phyloP scores from a whole-genome alignment of 2,113 vertebrate species.

The Setophaga coronata region DNA sequence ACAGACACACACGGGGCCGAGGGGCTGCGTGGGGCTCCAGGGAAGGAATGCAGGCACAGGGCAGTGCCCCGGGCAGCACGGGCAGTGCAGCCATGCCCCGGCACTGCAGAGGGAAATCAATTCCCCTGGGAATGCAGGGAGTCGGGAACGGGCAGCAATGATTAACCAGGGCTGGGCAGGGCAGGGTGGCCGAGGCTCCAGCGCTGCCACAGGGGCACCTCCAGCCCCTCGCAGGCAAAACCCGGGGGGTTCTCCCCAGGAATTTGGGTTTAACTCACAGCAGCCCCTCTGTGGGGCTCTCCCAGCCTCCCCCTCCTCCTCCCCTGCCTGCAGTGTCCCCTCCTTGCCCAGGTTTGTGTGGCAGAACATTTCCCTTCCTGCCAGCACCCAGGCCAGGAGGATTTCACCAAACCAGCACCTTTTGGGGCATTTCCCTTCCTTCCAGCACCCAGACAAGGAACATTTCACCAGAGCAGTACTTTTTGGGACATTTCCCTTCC shows the following conservation, averaged over 20 bases:
- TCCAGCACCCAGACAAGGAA: not conserved
- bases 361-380: not conserved
- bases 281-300: not conserved
- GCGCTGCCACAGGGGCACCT: not conserved
- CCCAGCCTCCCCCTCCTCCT: not conserved
- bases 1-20: not conserved
- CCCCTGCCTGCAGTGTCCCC: not conserved
- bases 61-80: not conserved
- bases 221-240: not conserved
- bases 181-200: not conserved
- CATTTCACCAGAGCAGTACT: no score
- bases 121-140: not conserved
- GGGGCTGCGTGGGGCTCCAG: not conserved
- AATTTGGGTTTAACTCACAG: not conserved
- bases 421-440: not conserved
- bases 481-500: fast-evolving
- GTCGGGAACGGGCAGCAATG: not conserved
- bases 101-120: not conserved
- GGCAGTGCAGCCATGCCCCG: not conserved
- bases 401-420: not conserved
- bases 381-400: not conserved
- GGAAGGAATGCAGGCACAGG: not conserved
- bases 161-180: slow-evolving; percentile 19
- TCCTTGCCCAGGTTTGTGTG: not conserved
- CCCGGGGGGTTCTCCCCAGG: not conserved